Evolutionary conservation across 2,113 vertebrate species (phyloP).

Genomic region (Mustelus asterias): DNA sequence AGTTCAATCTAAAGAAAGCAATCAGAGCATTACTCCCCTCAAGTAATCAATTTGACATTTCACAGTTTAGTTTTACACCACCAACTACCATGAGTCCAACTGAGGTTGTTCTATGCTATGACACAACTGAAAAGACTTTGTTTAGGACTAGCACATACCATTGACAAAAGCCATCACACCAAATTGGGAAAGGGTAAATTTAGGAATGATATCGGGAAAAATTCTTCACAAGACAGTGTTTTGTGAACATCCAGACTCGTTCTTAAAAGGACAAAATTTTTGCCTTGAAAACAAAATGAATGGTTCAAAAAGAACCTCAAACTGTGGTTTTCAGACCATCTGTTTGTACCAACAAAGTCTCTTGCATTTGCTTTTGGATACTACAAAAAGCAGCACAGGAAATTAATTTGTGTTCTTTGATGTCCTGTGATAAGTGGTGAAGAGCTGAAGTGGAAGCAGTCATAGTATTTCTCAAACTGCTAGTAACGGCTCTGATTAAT

Average conservation of each 20-base stretch:
- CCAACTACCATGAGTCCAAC: background rate
- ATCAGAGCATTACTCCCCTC: background rate
- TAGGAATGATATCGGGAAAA: background rate
- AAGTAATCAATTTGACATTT: background rate
- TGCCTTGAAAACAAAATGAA: background rate
- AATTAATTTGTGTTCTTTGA: too few species aligned
- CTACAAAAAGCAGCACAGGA: too few species aligned
- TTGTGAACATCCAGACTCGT: background rate
- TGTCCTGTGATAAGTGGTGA: background rate
- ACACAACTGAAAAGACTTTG: background rate
- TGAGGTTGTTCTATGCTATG: background rate
- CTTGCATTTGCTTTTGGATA: too few species aligned
- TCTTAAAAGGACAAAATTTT: background rate
- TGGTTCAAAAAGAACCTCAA: background rate
- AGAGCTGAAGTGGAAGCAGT: background rate
- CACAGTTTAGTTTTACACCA: background rate
- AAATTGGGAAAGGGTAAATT: background rate
- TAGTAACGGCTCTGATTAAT: background rate
- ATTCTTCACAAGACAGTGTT: background rate
- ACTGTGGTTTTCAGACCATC: background rate
- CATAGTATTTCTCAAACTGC: background rate
- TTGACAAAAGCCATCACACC: background rate
- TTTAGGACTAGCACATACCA: background rate
- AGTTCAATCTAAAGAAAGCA: background rate
- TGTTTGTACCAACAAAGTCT: background rate